Percentiles rank a stretch among this genome's conserved stretches.
These are phyloP conservation scores for Lagenorhynchus albirostris DNA, from an alignment of 2,113 vertebrate species.

Conservation along the genomic window DNA sequence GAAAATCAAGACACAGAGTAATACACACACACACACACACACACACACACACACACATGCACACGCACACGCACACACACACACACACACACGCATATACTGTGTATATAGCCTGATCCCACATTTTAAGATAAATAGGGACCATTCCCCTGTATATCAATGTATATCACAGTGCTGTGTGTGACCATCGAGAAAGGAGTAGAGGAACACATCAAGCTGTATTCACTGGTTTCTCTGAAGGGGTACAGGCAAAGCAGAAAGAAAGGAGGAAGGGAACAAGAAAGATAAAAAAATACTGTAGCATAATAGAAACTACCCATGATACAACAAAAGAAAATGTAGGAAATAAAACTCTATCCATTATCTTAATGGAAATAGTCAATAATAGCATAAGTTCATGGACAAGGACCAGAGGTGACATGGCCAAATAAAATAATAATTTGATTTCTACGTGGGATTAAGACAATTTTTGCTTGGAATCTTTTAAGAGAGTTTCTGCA, in stretches of 20 bases:
- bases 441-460: neutral
- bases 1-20: neutral
- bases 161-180: too few relatives aligned
- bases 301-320: neutral
- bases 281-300: neutral
- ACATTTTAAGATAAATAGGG: neutral
- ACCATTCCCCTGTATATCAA: neutral
- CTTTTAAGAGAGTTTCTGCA: slow-evolving; percentile 20
- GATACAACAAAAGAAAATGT: neutral
- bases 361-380: neutral
- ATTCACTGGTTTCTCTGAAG: neutral
- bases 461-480: neutral
- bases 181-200: neutral
- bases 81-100: neutral
- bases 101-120: neutral
- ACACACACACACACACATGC: neutral
- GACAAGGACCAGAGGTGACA: neutral
- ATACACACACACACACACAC: neutral
- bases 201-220: neutral
- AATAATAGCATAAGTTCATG: neutral
- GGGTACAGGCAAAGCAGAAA: neutral
- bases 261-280: neutral
- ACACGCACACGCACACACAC: neutral
- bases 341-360: neutral
- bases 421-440: neutral